A percentile compares a stretch with the other conserved stretches of the same genome.
Conservation (phyloP, 1,140 invertebrate genomes). For the Arion vulgaris region DNA sequence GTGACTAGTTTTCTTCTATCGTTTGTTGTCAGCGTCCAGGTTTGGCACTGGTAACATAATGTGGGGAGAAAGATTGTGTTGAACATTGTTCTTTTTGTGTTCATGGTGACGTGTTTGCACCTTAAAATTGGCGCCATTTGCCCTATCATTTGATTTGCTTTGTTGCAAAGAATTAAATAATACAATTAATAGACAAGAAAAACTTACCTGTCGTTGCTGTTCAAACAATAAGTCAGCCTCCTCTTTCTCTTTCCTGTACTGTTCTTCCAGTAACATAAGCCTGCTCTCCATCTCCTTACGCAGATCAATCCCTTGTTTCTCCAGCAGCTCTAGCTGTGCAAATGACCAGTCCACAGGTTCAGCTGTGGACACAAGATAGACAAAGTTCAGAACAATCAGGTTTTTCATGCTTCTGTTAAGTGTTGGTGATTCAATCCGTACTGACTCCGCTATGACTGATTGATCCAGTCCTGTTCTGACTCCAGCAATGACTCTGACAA, state of each 20-base stretch:
- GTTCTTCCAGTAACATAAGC: slow-evolving; percentile 92
- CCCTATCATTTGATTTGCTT: no score
- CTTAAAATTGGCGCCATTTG: no score
- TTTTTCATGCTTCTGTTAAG: not conserved
- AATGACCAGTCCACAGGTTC: slow-evolving; percentile 95
- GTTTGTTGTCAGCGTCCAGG: no score
- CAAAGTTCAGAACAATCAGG: not conserved
- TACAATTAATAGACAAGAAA: no score
- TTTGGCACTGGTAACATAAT: no score
- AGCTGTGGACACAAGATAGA: slow-evolving; percentile 13
- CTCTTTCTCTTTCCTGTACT: slow-evolving; percentile 96
- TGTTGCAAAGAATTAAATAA: no score
- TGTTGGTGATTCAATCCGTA: not conserved
- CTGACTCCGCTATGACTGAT: no score
- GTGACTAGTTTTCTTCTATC: no score
- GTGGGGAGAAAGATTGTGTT: no score
- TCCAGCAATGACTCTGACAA: no score
- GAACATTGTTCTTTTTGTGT: no score
- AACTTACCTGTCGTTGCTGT: slow-evolving; percentile 92
- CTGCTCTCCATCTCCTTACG: slow-evolving; percentile 94
- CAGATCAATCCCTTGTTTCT: slow-evolving; percentile 99
- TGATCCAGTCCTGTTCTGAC: not conserved
- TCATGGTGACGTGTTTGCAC: no score
- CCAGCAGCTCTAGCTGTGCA: slow-evolving; percentile 95
- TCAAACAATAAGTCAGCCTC: slow-evolving; percentile 97